Evolutionary conservation across 1,140 invertebrate genomes (phyloP), one percentile per base, ranked within the genome.

Genomic region (Sinonovacula constricta): DNA sequence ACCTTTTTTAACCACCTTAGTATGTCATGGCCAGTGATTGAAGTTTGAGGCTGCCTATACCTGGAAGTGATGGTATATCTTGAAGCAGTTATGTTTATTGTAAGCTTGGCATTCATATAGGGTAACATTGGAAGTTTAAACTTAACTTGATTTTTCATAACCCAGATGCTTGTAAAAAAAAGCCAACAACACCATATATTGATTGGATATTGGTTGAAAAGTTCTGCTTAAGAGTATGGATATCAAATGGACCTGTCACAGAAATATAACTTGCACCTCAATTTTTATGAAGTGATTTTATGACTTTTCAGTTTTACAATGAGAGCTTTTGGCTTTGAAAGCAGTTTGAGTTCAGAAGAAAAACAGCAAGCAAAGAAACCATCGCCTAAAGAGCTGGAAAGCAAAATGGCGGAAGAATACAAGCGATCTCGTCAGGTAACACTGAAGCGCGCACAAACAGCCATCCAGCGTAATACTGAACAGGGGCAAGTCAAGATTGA

Each of bases 221-320:
- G n/a, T n/a, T n/a, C n/a, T n/a, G n/a, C n/a, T n/a, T n/a, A 33
- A 15, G 53, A 34, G 1, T 77, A 59, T 51, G 74, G 74, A 45
- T 68, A 57, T 24, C 26, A 65, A 33, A 54, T 59, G 28, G 28
- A 57, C 10, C 24, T 33, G 12, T 57, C 36, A 28, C n/a, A 4
- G 7, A n/a, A 15, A 26, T 3, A 33, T 5, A 31, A 60, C 7
- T 45, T 7, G 74, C 67, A 30, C 60, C 59, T 22, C 4, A 49
- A 24, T 15, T 28, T 3, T 77, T 65, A 30, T 45, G 54, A 57
- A 30, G 18, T 26, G 10, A n/a, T n/a, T n/a, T n/a, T n/a, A n/a
- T n/a, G n/a, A n/a, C n/a, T n/a, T n/a, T n/a, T n/a, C n/a, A n/a
- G n/a, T n/a, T n/a, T n/a, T n/a, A n/a, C n/a, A n/a, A n/a, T n/a